Percentiles rank a stretch among this genome's conserved stretches.
These are phyloP conservation scores for Philypnodon macrostomus DNA, from an alignment of 2,797 vertebrate species.

Conservation along the genomic window DNA sequence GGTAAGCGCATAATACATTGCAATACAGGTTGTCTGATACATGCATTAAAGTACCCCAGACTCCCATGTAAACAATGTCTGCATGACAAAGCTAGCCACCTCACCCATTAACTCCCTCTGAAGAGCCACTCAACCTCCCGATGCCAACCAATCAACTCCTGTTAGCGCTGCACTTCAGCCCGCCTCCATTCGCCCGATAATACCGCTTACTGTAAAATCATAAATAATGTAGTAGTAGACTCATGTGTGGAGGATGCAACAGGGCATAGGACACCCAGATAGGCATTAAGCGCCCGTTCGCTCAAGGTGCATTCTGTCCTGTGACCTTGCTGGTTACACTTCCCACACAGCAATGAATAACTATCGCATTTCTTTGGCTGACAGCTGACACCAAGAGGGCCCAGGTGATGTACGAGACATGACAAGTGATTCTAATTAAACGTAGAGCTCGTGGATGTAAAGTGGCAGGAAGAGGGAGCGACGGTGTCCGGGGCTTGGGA, in stretches of 20 bases:
- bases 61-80: constrained; percentile 35
- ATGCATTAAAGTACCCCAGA: too few species aligned
- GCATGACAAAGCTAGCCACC: constrained; percentile 21
- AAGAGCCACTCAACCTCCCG: constrained; percentile 27
- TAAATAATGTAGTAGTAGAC: constrained; percentile 15
- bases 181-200: constrained; percentile 12
- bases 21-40: too few species aligned
- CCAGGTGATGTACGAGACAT: constrained; percentile 85
- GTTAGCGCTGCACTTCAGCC: constrained; percentile 21
- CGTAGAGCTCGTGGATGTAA: constrained; percentile 81
- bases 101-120: constrained; percentile 37
- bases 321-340: constrained; percentile 81
- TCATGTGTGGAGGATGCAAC: constrained; percentile 24
- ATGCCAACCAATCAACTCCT: constrained; percentile 20
- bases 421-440: constrained; percentile 87
- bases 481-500: constrained; percentile 77
- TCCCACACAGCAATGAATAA: constrained; percentile 80
- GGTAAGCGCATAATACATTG: too few species aligned
- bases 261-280: constrained; percentile 16
- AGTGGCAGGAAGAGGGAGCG: constrained; percentile 83
- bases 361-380: constrained; percentile 83
- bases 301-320: constrained; percentile 76
- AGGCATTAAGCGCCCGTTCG: constrained; percentile 71
- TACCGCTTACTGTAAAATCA: constrained; percentile 9
- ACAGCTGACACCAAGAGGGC: constrained; percentile 83